A percentile compares a stretch with the other conserved stretches of the same genome.
These are phyloP conservation scores for Seira musarum DNA, from an alignment of 2,888 invertebrate genomes.

Conservation along the genomic window DNA sequence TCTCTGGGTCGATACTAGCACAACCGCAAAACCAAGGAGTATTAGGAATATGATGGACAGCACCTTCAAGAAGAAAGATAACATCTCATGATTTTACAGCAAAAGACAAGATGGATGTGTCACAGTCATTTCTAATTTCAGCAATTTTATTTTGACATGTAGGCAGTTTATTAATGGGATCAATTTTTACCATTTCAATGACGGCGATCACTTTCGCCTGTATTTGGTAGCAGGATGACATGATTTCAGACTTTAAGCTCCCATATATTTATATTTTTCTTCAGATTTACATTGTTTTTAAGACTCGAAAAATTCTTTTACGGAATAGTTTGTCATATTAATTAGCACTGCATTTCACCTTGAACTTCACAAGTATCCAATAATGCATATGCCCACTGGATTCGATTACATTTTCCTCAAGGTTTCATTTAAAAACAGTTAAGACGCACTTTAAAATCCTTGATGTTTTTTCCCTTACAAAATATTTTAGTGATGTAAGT, in stretches of 20 bases:
- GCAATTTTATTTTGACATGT: too few relatives aligned
- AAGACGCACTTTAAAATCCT: too few relatives aligned
- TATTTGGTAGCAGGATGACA: constrained; percentile 50
- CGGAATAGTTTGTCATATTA: background rate
- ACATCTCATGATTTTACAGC: background rate
- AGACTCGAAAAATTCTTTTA: background rate
- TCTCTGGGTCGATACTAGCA: constrained; percentile 41
- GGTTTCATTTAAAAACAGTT: too few relatives aligned
- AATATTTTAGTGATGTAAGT: too few relatives aligned
- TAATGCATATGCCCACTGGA: too few relatives aligned
- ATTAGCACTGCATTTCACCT: background rate
- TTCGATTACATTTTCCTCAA: too few relatives aligned
- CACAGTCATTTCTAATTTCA: background rate
- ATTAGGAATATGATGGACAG: constrained; percentile 52
- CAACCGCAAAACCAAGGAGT: constrained; percentile 50
- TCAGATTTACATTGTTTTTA: background rate
- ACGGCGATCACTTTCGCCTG: constrained; percentile 61
- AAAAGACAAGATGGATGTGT: background rate
- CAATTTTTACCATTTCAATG: constrained; percentile 55
- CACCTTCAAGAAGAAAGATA: constrained; percentile 42
- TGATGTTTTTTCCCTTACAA: too few relatives aligned
- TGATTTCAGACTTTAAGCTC: background rate
- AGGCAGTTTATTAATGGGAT: too few relatives aligned
- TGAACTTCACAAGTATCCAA: too few relatives aligned
- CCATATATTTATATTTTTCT: background rate